Evolutionary conservation across 2,113 vertebrate species (phyloP).

Genomic region (Bos indicus): DNA sequence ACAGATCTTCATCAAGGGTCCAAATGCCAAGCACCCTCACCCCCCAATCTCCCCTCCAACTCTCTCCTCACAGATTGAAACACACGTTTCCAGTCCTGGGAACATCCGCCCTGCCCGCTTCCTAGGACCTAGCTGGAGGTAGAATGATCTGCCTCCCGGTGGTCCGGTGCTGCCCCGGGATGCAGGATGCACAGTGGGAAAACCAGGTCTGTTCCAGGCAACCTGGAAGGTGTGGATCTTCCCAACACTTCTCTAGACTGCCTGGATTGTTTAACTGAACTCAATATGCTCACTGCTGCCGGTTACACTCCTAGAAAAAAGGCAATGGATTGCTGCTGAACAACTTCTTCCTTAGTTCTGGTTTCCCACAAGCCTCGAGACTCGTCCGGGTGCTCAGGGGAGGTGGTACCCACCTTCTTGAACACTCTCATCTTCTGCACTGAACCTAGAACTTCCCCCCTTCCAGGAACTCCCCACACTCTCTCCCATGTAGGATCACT

Average conservation of each 20-base stretch:
- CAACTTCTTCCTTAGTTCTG: background rate
- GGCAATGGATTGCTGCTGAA: background rate
- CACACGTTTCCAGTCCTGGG: background rate
- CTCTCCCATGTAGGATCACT: fast-evolving
- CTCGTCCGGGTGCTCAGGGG: fast-evolving
- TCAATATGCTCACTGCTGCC: background rate
- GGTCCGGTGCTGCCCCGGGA: background rate
- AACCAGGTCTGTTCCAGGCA: background rate
- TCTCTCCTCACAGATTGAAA: background rate
- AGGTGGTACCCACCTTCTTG: background rate
- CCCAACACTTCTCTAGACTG: fast-evolving
- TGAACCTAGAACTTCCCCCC: background rate
- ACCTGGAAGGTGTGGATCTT: background rate
- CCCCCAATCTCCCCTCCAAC: too few species aligned
- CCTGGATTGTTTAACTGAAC: background rate
- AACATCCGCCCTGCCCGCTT: too few species aligned
- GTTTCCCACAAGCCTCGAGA: too few species aligned
- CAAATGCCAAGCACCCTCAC: background rate
- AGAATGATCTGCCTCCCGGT: background rate
- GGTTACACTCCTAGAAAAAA: background rate
- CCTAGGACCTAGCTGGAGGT: background rate
- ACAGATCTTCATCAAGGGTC: background rate
- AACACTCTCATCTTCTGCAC: background rate
- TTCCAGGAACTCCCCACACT: background rate
- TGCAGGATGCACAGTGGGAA: background rate